Evolutionary conservation across 2,797 vertebrate species (phyloP), one percentile per base, ranked within the genome.

Genomic region (Phrynocephalus guinanensis): DNA sequence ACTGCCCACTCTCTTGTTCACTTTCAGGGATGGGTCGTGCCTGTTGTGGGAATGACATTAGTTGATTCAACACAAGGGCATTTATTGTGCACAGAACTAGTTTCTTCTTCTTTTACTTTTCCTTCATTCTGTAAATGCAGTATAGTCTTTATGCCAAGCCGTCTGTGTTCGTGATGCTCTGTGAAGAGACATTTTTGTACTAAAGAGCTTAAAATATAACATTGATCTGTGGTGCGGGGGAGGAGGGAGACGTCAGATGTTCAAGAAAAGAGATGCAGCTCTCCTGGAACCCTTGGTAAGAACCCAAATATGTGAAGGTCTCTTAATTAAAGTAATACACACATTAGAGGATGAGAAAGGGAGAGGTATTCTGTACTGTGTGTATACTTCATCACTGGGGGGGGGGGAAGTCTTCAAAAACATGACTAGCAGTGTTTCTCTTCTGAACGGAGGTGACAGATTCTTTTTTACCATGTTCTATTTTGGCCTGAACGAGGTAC

Each of bases 191-290:
- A 28, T 22, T 7, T 76, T 5, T n/a, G 26, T 9, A 22, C 33
- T 60, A 63, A 84, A 75, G 72, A 63, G 24, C 72, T 76, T 76
- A 44, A 66, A 85, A 85, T 67, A 44, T 11, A n/a, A 70, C 13
- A 52, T 70, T 85, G 78, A 33, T 79, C 77, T 78, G 44, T 22
- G 20, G 63, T 30, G 60, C 6, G 63, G 60, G 26, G 60, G 72
- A 52, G 11, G 20, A 33, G 79, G 63, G 44, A 67, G 22, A 44
- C 16, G 33, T 3, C 44, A 16, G 28, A 6, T 78, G 1, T 78
- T 10, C 52, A 79, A 85, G 72, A 33, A 48, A 77, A 48, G 33
- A 84, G 33, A 78, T 22, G 18, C 3, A 20, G 6, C 77, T 66
- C 56, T 84, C 8, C 24, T 67, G 63, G 30, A 48, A 66, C 11